Percentiles rank a stretch among this genome's conserved stretches.
Conservation (phyloP, 2,113 vertebrate species). For the Ciconia maguari region DNA sequence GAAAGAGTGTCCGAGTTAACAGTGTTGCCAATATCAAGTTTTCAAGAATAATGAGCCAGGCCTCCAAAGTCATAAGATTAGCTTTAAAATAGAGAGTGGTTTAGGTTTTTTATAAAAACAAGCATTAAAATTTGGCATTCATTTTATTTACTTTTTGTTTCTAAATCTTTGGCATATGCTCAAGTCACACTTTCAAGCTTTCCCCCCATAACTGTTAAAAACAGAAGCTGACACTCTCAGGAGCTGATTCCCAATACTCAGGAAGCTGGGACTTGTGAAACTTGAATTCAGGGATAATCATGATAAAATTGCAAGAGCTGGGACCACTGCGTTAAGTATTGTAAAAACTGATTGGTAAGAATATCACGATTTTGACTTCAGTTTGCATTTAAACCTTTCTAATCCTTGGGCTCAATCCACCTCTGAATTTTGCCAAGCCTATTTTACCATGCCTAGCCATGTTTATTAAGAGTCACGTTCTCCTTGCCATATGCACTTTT, state of each 20-base stretch:
- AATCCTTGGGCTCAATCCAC: not conserved
- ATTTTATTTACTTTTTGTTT: conserved; percentile 45
- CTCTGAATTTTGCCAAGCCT: not conserved
- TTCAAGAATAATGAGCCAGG: conserved; percentile 27
- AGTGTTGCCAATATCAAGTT: not conserved
- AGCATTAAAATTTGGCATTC: conserved; percentile 13
- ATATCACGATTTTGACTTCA: not conserved
- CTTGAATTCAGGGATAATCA: not conserved
- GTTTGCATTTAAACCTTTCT: not conserved
- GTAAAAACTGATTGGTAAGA: not conserved
- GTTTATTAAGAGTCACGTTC: not conserved
- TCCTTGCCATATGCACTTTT: not conserved
- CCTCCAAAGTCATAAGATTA: conserved; percentile 32
- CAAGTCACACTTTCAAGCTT: conserved; percentile 49
- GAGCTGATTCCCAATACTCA: not conserved
- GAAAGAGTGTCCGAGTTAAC: conserved; percentile 14
- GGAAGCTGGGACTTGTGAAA: not conserved
- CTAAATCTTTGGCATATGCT: conserved; percentile 39
- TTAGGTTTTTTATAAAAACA: not conserved
- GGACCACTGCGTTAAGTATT: not conserved
- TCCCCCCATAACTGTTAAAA: conserved; percentile 25
- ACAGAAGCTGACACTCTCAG: conserved; percentile 23
- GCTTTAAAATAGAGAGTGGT: conserved; percentile 35
- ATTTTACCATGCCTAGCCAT: not conserved
- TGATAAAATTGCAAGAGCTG: not conserved